phyloP scores from a whole-genome alignment of 2,113 vertebrate species.

The Nothocercus julius region DNA sequence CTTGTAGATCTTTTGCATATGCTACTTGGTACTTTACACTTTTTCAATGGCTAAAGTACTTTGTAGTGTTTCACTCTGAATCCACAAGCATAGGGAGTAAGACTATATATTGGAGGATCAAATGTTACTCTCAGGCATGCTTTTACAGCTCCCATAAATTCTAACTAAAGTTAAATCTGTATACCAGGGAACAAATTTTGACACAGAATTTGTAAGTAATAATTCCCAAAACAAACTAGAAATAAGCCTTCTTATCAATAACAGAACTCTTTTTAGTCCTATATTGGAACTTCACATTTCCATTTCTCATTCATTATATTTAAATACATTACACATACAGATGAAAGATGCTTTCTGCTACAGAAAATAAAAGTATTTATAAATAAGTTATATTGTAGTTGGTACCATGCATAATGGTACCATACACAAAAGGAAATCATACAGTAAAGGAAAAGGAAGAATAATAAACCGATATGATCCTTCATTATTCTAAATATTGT shows the following conservation, averaged over 20 bases:
- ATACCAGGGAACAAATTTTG: background rate
- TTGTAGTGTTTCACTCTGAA: background rate
- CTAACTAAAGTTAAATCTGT: background rate
- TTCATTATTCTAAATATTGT: background rate
- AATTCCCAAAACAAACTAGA: background rate
- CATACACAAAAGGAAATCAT: too few species aligned
- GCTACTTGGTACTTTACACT: background rate
- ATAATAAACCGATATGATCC: background rate
- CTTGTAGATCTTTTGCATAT: background rate
- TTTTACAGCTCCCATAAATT: background rate
- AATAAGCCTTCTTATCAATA: background rate
- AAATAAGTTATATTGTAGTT: background rate
- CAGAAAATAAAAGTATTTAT: background rate
- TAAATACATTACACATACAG: background rate
- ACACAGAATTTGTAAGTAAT: background rate
- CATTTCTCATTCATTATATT: background rate
- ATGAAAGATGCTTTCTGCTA: background rate
- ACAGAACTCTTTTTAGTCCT: background rate
- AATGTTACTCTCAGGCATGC: background rate
- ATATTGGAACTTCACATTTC: background rate
- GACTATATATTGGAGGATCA: background rate
- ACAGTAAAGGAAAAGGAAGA: background rate
- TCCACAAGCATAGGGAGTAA: background rate
- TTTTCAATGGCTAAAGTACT: background rate
- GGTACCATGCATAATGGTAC: too few species aligned